A percentile compares a stretch with the other conserved stretches of the same genome.
These are phyloP conservation scores for Periplaneta americana DNA, from an alignment of 1,140 invertebrate genomes.

Conservation along the genomic window DNA sequence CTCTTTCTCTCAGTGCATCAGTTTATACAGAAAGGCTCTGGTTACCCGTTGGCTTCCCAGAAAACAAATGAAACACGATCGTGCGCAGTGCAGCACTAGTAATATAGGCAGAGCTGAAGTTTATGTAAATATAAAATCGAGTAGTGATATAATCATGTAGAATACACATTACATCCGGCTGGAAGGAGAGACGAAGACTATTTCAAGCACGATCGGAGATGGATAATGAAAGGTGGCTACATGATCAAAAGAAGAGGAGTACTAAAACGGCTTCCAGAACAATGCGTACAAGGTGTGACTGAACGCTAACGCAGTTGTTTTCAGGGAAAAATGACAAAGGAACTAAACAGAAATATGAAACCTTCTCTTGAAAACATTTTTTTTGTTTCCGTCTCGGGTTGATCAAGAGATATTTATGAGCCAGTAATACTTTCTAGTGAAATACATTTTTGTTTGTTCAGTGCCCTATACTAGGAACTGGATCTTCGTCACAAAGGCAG, in stretches of 20 bases:
- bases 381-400: background rate
- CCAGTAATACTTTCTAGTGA: too few species aligned
- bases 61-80: background rate
- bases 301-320: background rate
- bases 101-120: background rate
- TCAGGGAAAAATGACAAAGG: too few species aligned
- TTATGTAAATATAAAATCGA: background rate
- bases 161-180: background rate
- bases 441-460: too few species aligned
- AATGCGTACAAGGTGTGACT: background rate
- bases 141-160: background rate
- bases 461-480: too few species aligned
- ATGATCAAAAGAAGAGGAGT: background rate
- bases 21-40: background rate
- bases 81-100: background rate
- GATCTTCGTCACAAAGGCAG: too few species aligned
- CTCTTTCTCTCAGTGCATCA: background rate
- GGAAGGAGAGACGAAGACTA: background rate
- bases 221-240: background rate
- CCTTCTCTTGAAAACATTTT: background rate
- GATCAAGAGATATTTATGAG: background rate
- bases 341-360: background rate
- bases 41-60: background rate
- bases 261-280: background rate
- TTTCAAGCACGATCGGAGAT: background rate